These are phyloP conservation scores for Mesoclemmys tuberculata DNA, from an alignment of 2,113 vertebrate genomes.

Conservation along the genomic window DNA sequence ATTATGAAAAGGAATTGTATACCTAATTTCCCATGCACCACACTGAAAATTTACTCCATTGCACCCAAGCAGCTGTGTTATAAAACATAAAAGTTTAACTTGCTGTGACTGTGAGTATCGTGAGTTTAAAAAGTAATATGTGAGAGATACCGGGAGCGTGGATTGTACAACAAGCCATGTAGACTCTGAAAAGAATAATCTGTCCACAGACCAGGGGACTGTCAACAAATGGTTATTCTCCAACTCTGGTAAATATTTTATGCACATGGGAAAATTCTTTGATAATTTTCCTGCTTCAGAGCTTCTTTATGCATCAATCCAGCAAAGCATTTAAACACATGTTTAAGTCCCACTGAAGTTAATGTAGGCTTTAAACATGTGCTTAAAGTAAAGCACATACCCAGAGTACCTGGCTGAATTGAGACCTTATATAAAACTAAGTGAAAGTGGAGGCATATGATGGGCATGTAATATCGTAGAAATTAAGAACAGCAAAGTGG, in stretches of 20 bases:
- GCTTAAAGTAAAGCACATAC: neutral
- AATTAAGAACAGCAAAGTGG: neutral
- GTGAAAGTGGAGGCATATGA: neutral
- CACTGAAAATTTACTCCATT: neutral
- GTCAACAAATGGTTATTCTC: neutral
- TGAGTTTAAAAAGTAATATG: neutral
- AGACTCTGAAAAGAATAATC: neutral
- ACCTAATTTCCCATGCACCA: neutral
- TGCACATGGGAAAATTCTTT: constrained; percentile 30
- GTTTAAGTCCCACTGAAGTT: constrained; percentile 1
- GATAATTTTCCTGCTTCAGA: constrained; percentile 26
- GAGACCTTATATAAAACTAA: neutral
- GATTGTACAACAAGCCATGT: constrained; percentile 17
- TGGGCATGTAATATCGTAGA: neutral
- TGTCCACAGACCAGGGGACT: neutral
- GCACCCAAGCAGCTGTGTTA: neutral
- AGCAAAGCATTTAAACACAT: constrained; percentile 16
- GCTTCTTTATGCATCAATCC: constrained; percentile 31
- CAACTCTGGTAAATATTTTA: constrained; percentile 19
- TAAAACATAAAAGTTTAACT: neutral
- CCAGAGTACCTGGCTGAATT: neutral
- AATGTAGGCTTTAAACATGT: constrained; percentile 4
- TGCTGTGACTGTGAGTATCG: constrained; percentile 19
- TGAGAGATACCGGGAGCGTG: neutral
- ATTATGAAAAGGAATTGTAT: neutral